phyloP scores from a whole-genome alignment of 2,797 vertebrate genomes.

The Pygocentrus nattereri region DNA sequence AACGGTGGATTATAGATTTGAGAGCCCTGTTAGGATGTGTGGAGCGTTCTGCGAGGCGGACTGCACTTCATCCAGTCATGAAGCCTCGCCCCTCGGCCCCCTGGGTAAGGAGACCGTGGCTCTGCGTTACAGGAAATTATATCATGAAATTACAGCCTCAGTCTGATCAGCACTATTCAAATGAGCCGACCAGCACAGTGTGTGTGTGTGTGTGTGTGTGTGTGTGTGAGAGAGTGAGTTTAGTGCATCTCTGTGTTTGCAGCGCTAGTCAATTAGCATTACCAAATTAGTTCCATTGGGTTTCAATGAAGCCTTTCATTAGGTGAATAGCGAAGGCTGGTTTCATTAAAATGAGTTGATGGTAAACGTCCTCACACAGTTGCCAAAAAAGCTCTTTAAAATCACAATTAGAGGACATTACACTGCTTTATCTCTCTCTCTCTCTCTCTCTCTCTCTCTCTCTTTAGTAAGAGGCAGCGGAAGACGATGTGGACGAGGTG shows the following conservation, averaged over 20 bases:
- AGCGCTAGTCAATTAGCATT: conserved; percentile 61
- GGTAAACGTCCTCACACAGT: conserved; percentile 60
- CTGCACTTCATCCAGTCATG: conserved; percentile 42
- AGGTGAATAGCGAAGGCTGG: conserved; percentile 62
- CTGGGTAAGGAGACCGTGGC: conserved; percentile 52
- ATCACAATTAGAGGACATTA: conserved; percentile 56
- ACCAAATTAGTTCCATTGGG: conserved; percentile 64
- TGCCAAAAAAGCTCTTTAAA: conserved; percentile 66
- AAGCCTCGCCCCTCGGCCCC: conserved; percentile 46
- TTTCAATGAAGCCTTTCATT: conserved; percentile 68
- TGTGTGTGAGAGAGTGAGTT: conserved; percentile 2
- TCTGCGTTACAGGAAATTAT: conserved; percentile 64
- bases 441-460: not conserved
- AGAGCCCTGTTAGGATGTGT: not conserved
- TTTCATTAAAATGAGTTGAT: conserved; percentile 72
- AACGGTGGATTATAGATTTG: too few relatives aligned
- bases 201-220: conserved; percentile 17
- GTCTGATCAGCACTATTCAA: conserved; percentile 66
- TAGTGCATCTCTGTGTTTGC: conserved; percentile 51
- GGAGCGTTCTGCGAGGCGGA: not conserved
- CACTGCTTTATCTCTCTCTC: not conserved
- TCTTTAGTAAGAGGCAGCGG: conserved; percentile 2
- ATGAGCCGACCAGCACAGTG: conserved; percentile 44
- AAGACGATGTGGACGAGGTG: conserved; percentile 32
- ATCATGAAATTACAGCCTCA: conserved; percentile 66